Conservation (phyloP, 2,113 vertebrate genomes). For the Melanostigma gelatinosum region DNA sequence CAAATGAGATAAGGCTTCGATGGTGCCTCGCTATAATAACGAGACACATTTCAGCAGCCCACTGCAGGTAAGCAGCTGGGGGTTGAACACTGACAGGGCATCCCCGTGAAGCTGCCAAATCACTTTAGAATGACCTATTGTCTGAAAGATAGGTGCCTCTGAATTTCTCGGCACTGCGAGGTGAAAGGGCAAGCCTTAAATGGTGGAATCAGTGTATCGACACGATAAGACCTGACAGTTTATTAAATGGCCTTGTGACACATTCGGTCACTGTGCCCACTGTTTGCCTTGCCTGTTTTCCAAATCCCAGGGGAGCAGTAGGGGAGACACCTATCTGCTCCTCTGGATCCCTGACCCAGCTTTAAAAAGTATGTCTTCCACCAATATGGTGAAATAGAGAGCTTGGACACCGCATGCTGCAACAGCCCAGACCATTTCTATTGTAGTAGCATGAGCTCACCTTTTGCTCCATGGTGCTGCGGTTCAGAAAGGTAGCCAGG, state of each 20-base stretch:
- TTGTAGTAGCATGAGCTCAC: slow-evolving; percentile 70
- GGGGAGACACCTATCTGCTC: slow-evolving; percentile 70
- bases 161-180: slow-evolving; percentile 68
- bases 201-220: slow-evolving; percentile 84
- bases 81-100: slow-evolving; percentile 72
- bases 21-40: slow-evolving; percentile 34
- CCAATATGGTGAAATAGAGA: slow-evolving; percentile 53
- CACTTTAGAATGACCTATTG: slow-evolving; percentile 77
- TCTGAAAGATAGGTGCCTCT: slow-evolving; percentile 71
- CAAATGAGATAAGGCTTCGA: slow-evolving; percentile 52
- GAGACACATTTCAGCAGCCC: slow-evolving; percentile 46
- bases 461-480: slow-evolving; percentile 85
- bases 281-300: slow-evolving; percentile 70
- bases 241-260: slow-evolving; percentile 83
- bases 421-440: slow-evolving; percentile 33
- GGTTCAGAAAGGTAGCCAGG: slow-evolving; percentile 87
- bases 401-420: slow-evolving; percentile 26
- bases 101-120: slow-evolving; percentile 64
- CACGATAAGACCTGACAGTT: slow-evolving; percentile 87
- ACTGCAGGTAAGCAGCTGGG: slow-evolving; percentile 53
- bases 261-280: slow-evolving; percentile 70
- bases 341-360: slow-evolving; percentile 67
- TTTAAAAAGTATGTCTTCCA: slow-evolving; percentile 75
- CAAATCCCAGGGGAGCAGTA: slow-evolving; percentile 74
- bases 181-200: slow-evolving; percentile 84